Percentiles rank a stretch among this genome's conserved stretches.
These are phyloP conservation scores for Lepidotrigona ventralis DNA, from an alignment of 1,140 invertebrate genomes.

Conservation along the genomic window DNA sequence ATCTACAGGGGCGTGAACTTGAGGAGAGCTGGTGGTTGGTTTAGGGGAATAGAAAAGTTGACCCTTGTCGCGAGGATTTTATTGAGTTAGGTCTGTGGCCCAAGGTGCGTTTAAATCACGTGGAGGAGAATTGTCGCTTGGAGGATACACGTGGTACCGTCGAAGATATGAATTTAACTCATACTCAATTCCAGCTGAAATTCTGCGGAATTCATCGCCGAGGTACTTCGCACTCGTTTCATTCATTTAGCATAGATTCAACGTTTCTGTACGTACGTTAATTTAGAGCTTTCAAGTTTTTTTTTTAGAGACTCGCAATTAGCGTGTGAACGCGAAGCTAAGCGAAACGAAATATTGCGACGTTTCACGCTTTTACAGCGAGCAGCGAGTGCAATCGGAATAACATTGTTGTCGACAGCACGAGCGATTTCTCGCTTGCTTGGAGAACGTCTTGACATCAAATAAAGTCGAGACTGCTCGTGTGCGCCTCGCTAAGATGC, in stretches of 20 bases:
- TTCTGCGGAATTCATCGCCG: not conserved
- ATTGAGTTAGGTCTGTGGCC: slow-evolving; percentile 8
- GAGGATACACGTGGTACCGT: too few species aligned
- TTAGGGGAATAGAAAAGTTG: not conserved
- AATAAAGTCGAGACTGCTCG: not conserved
- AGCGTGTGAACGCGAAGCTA: too few species aligned
- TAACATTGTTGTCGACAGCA: not conserved
- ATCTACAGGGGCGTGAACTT: slow-evolving; percentile 47
- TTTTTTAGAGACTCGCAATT: too few species aligned
- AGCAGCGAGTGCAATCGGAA: not conserved
- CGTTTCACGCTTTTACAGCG: too few species aligned
- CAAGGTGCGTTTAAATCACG: not conserved
- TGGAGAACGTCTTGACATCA: not conserved
- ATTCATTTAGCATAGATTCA: too few species aligned
- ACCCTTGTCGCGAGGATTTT: slow-evolving; percentile 36
- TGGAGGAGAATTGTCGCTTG: not conserved
- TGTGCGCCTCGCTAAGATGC: not conserved
- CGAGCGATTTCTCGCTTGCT: not conserved
- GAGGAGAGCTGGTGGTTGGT: not conserved
- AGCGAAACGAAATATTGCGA: not conserved
- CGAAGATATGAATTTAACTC: not conserved
- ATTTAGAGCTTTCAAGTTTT: too few species aligned
- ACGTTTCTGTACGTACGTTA: too few species aligned
- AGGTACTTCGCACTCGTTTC: too few species aligned
- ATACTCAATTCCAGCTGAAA: too few species aligned